Conservation (phyloP, 1,140 invertebrate species). For the Solen grandis region DNA sequence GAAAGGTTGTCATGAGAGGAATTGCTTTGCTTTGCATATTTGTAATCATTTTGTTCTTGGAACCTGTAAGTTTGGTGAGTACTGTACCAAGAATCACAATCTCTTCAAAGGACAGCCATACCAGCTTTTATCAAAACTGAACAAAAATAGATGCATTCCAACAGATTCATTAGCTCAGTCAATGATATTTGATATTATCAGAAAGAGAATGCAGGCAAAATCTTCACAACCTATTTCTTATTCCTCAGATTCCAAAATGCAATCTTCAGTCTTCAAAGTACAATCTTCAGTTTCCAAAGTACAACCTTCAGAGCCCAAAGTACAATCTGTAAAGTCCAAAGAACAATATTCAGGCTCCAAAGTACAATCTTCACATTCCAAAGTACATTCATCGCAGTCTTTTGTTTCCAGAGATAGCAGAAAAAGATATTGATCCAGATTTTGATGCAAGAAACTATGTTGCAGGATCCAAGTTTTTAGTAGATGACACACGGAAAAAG, state of each 20-base stretch:
- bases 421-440: constrained; percentile 12
- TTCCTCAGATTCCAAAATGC: too few relatives aligned
- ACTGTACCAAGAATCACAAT: constrained; percentile 31
- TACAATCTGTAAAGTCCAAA: not conserved
- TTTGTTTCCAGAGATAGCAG: not conserved
- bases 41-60: constrained; percentile 23
- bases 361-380: not conserved
- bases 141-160: constrained; percentile 1
- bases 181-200: not conserved
- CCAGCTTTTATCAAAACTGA: not conserved
- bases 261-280: not conserved
- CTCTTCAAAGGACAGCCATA: constrained; percentile 19
- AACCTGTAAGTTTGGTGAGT: constrained; percentile 23
- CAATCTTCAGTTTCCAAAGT: not conserved
- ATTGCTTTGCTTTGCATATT: constrained; percentile 24
- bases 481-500: not conserved
- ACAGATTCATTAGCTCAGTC: not conserved
- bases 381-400: not conserved
- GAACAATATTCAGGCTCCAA: not conserved
- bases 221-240: not conserved
- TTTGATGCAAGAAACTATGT: constrained; percentile 46
- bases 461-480: not conserved
- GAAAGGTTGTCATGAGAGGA: constrained; percentile 2
- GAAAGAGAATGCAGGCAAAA: not conserved
- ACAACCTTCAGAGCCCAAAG: not conserved